phyloP scores from a whole-genome alignment of 2,888 invertebrate genomes.

The Nomada flava region DNA sequence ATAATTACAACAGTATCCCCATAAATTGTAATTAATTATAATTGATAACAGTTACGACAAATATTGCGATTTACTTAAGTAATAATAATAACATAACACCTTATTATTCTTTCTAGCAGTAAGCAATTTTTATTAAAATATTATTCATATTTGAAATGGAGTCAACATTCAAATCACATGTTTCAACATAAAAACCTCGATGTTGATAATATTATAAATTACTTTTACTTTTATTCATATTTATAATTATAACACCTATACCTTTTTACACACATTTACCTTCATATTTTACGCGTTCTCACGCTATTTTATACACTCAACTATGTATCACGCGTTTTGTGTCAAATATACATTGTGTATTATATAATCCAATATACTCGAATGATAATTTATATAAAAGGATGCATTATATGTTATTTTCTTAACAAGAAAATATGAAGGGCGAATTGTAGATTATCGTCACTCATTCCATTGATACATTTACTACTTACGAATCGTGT shows the following conservation, averaged over 20 bases:
- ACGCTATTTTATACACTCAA: not conserved
- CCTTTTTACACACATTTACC: slow-evolving; percentile 16
- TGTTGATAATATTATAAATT: slow-evolving; percentile 6
- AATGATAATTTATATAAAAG: slow-evolving; percentile 9
- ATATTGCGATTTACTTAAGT: not conserved
- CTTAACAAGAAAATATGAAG: not conserved
- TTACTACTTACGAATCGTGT: not conserved
- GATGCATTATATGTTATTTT: not conserved
- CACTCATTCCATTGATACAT: not conserved
- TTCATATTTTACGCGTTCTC: not conserved
- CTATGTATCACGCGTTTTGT: not conserved
- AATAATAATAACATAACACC: not conserved
- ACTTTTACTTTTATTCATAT: not conserved
- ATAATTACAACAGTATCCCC: not conserved
- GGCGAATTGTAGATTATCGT: not conserved
- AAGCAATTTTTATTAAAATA: not conserved
- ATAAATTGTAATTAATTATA: too few relatives aligned
- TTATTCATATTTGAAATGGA: not conserved
- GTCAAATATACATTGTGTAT: not conserved
- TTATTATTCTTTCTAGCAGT: not conserved
- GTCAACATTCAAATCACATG: not conserved
- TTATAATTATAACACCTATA: slow-evolving; percentile 6
- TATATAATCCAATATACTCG: not conserved
- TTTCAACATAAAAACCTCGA: slow-evolving; percentile 7
- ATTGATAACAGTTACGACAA: too few relatives aligned